Evolutionary conservation across 2,888 invertebrate genomes (phyloP), one percentile per base, ranked within the genome.

Genomic region (Meteorus colon): DNA sequence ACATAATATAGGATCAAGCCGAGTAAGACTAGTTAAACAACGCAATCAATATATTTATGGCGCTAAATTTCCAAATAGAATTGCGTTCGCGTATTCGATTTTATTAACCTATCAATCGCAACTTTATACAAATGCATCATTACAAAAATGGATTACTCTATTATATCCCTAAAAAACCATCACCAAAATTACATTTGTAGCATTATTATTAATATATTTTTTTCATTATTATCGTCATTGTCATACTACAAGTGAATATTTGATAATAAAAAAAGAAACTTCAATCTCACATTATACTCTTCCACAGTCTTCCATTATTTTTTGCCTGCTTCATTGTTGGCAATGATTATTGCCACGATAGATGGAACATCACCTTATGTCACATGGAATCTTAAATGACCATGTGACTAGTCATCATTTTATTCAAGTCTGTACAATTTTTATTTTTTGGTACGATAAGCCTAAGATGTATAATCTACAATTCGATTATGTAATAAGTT

Each of bases 81-180:
- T 73, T 78, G 78, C 75, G 73, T 48, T 60, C 45, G 71, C 67
- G 59, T 48, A 65, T 74, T 75, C 69, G 63, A 37, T 73, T 66
- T 77, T 24, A 19, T 73, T 68, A 67, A 75, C 68, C 71, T 65
- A 78, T 68, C 71, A 31, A 76, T 73, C 69, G 74, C 75, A 59
- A 75, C 76, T 80, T 80, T 79, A 79, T 81, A 81, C 78, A 82
- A 80, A 80, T 73, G 74, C 80, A 78, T 81, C 81, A 76, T 83
- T 83, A 82, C 79, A 82, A 83, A 82, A 83, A 78, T 79, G 78
- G 76, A 81, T 78, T 75, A 75, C 76, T 78, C 76, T 80, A 81
- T 71, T 79, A 74, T 78, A 79, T 80, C 75, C 37, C 77, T 81
- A 81, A 79, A 79, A 79, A 78, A 31, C 24, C 68, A 45, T 69